Conservation (phyloP, 1,140 invertebrate genomes). For the Megalonaias nervosa region DNA sequence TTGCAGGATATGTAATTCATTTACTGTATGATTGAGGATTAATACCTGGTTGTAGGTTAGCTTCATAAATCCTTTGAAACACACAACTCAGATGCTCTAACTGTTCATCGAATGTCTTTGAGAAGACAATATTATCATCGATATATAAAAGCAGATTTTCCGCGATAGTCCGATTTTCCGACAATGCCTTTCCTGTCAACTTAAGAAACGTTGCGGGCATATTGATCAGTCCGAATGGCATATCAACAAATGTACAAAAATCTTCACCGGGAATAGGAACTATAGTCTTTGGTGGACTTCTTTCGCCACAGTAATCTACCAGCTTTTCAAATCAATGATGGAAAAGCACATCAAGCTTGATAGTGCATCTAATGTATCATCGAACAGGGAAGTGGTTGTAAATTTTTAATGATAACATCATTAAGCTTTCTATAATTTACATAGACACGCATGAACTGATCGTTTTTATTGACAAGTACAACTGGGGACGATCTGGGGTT, state of each 20-base stretch:
- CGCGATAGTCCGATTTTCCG: background rate
- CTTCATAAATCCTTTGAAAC: constrained; percentile 56
- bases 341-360: constrained; percentile 28
- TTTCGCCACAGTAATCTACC: constrained; percentile 57
- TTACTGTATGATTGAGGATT: constrained; percentile 7
- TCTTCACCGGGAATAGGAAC: background rate
- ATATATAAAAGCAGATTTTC: constrained; percentile 62
- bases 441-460: constrained; percentile 8
- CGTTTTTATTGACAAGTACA: constrained; percentile 9
- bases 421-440: constrained; percentile 22
- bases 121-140: constrained; percentile 72
- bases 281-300: constrained; percentile 62
- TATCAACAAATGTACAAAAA: no score
- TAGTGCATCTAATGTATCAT: constrained; percentile 36
- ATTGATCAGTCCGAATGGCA: no score
- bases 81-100: constrained; percentile 64
- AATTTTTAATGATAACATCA: constrained; percentile 9
- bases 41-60: constrained; percentile 9
- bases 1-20: background rate
- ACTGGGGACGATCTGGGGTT: constrained; percentile 7
- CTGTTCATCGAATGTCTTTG: constrained; percentile 67
- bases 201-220: no score
- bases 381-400: constrained; percentile 30
- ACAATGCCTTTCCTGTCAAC: no score
- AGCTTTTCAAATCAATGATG: constrained; percentile 28